Evolutionary conservation across 1,140 invertebrate genomes (phyloP), one percentile per base, ranked within the genome.

Genomic region (Oryzaephilus surinamensis): DNA sequence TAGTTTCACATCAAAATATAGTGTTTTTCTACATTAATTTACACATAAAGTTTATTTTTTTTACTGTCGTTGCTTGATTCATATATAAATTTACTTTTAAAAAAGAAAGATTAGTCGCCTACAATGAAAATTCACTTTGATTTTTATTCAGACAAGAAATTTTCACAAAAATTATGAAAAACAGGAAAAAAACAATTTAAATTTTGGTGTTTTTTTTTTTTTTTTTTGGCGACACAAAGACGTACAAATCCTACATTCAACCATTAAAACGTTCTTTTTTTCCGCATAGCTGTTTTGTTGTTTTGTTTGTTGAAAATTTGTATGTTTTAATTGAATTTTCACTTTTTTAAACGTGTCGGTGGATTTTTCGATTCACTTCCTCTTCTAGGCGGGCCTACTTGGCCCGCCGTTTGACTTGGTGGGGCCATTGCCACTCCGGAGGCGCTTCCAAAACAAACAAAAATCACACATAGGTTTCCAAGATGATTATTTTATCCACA

Each of bases 381-480:
- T 39, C 58, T 47, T 30, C 60, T 58, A 48, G 60, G 52, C 31
- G 50, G 51, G 41, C 50, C 52, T 33, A 35, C 36, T 36, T 48
- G 51, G 26, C 42, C 45, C 32, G 46, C 32, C 40, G 52, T 41
- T 34, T 55, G 52, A 40, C 45, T 51, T 38, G 60, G 60, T 17
- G 60, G 58, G 37, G 53, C 57, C 60, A 58, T 61, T 46, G 54
- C 58, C 48, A 58, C 57, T 48, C 52, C 60, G 55, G 55, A 54
- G 55, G 60, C 60, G 57, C 60, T 62, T 60, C 56, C 58, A 60
- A 54, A 58, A 62, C 47, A 61, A 59, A 57, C 41, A 55, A 55
- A 59, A 38, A 53, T 51, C 50, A 54, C 50, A 60, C 50, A 60
- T 57, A 57, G 52, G 51, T 52, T 54, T 53, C 49, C 42, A 39